Conservation (phyloP, 2,113 vertebrate genomes). For the Orycteropus afer region DNA sequence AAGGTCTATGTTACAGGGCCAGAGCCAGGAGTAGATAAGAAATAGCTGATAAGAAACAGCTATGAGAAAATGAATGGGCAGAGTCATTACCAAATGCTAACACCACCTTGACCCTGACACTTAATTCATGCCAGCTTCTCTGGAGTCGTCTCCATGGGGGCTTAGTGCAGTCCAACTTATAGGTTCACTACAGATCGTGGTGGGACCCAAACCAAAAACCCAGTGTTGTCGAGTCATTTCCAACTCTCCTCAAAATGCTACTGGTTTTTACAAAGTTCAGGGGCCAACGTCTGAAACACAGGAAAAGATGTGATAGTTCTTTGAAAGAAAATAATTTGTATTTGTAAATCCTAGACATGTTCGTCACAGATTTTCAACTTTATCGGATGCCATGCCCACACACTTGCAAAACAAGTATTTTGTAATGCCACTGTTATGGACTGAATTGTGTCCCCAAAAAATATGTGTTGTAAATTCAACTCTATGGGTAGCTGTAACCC, state of each 20-base stretch:
- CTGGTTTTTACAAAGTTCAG: no score
- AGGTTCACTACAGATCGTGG: neutral
- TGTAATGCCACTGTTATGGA: neutral
- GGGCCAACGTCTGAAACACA: neutral
- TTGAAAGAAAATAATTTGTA: neutral
- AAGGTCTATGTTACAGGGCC: neutral
- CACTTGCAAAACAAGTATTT: neutral
- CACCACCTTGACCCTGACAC: neutral
- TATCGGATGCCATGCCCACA: neutral
- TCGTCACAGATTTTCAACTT: neutral
- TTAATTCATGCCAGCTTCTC: neutral
- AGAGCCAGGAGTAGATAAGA: neutral
- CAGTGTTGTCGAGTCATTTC: no score
- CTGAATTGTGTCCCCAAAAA: no score
- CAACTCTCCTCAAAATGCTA: no score
- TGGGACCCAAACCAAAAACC: neutral
- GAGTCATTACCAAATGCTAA: neutral
- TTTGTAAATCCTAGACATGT: neutral
- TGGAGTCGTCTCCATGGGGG: neutral
- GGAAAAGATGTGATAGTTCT: neutral
- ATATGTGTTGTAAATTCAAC: no score
- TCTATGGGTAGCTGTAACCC: neutral
- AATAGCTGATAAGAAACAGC: neutral
- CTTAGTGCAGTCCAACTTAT: no score
- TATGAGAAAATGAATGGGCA: neutral